Percentiles rank a stretch among this genome's conserved stretches.
phyloP scores from a whole-genome alignment of 2,113 vertebrate genomes.

The Falcunculus frontatus region DNA sequence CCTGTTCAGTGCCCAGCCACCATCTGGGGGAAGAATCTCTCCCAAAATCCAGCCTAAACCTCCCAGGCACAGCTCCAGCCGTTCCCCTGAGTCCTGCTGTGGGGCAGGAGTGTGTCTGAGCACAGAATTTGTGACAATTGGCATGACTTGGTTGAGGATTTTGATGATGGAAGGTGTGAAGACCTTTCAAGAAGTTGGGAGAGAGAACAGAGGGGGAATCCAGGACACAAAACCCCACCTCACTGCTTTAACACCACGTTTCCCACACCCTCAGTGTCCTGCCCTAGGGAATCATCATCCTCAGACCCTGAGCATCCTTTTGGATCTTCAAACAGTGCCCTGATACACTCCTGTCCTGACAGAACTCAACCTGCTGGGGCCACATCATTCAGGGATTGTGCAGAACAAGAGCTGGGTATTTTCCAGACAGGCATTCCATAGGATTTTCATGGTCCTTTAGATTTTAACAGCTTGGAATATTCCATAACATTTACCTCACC shows the following conservation, averaged over 20 bases:
- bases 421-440: not conserved
- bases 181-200: not conserved
- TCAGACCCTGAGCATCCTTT: not conserved
- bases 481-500: not conserved
- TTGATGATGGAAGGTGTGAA: not conserved
- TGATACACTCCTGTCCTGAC: fast-evolving
- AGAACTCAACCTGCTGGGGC: not conserved
- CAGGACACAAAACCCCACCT: not conserved
- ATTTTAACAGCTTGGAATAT: not conserved
- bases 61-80: not conserved
- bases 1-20: fast-evolving
- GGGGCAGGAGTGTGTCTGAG: not conserved
- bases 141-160: not conserved
- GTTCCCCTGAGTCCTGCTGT: fast-evolving
- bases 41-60: not conserved
- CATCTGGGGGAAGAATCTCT: not conserved
- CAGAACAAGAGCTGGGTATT: not conserved
- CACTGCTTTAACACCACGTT: fast-evolving
- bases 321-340: not conserved
- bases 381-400: fast-evolving
- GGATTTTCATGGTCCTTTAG: not conserved
- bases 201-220: not conserved
- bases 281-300: not conserved
- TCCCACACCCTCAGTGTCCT: not conserved
- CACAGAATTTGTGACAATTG: not conserved